Base-by-base conservation (phyloP, 2,888 invertebrate genomes). In the Schrankia costaestrigalis region DNA sequence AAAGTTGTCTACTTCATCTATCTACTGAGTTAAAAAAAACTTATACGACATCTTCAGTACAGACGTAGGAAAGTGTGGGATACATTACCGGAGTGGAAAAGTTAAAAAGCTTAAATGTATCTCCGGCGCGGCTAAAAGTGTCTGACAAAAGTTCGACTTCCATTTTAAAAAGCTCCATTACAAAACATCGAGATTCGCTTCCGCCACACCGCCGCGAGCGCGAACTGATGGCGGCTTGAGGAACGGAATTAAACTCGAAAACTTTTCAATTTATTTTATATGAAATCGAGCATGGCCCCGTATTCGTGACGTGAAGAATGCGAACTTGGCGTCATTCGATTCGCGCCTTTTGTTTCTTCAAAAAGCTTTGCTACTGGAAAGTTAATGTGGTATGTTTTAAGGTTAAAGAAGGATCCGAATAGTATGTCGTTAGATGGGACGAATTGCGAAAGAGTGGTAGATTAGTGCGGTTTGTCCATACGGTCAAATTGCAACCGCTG, bases 71-170 rank as follows among this genome's bases (percentile, higher is more conserved):
- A 76, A 76, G 80, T 81, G 78, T 75, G 72, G 82, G 80, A 83
- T 86, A 86, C 85, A 86, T 86, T 87, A 86, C 85, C 77, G 81
- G 82, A 86, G 85, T 85, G 84, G 85, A 84, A 87, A 87, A 87
- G 87, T 87, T 87, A 86, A 86, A 87, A 86, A 86, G 87, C 86
- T 86, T 87, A 87, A 87, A 87, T 86, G 87, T 87, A 86, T 86
- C 84, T 83, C 84, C 73, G 78, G 78, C 81, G 78, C 80, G 84
- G 86, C 87, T 86, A 85, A 86, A 86, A 87, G 87, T 85, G 83
- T 86, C 86, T 85, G 85, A 87, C 87, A 86, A 86, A 87, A 86
- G 86, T 87, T 87, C 85, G 85, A 83, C 82, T 86, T 82, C 82
- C 85, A 86, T 87, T 87, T 86, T 87, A 87, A 87, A 87, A 86